These are phyloP conservation scores for Alosa sapidissima DNA, from an alignment of 2,797 vertebrate genomes.

Conservation along the genomic window DNA sequence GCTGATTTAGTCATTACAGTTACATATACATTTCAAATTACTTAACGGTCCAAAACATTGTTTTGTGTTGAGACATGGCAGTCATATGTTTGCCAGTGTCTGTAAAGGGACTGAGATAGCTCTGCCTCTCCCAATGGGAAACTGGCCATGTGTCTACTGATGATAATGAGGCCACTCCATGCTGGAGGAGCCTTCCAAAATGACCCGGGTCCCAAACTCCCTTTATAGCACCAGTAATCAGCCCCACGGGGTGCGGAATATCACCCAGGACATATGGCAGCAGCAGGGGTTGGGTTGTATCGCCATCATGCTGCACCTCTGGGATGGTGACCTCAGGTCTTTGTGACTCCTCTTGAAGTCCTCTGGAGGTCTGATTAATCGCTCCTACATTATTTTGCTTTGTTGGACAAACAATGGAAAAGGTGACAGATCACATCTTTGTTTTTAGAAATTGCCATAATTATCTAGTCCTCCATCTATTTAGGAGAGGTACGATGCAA, in stretches of 20 bases:
- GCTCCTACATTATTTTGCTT: background rate
- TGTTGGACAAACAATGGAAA: background rate
- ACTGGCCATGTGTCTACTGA: slow-evolving; percentile 37
- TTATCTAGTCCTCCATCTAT: background rate
- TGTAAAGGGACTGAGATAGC: background rate
- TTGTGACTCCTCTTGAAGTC: background rate
- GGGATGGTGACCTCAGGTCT: slow-evolving; percentile 25
- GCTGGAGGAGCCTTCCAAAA: background rate
- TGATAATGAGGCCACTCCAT: slow-evolving; percentile 30
- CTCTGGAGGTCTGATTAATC: background rate
- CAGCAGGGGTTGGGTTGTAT: background rate
- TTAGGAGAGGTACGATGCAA: background rate
- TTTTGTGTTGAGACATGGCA: too few species aligned
- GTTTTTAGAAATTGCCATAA: background rate
- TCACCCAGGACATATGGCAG: background rate
- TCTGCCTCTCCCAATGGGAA: slow-evolving; percentile 33
- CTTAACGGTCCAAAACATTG: too few species aligned
- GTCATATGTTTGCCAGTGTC: background rate
- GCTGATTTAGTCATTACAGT: background rate
- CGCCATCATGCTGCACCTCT: slow-evolving; percentile 13
- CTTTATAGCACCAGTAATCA: background rate
- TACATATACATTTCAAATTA: background rate
- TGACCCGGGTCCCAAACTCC: slow-evolving; percentile 2
- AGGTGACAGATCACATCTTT: background rate
- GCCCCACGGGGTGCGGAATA: slow-evolving; percentile 17